Evolutionary conservation across 2,797 vertebrate genomes (phyloP).

Genomic region (Cyclopterus lumpus): DNA sequence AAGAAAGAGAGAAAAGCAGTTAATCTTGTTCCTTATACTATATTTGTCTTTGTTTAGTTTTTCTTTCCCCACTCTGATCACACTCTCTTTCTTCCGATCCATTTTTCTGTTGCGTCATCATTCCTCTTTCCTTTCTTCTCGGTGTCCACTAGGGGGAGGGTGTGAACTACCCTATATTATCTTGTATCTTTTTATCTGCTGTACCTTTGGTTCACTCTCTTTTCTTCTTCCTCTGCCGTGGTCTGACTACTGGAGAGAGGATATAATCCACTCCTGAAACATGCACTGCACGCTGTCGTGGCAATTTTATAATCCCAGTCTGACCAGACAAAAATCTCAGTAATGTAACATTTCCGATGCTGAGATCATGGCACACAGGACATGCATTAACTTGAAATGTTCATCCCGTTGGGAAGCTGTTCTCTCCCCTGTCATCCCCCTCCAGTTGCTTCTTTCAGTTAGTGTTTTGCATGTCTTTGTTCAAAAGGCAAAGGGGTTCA

Average conservation of each 20-base stretch:
- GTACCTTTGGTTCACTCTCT: neutral
- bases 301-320: neutral
- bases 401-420: neutral
- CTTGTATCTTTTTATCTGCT: neutral
- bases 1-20: conserved; percentile 47
- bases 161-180: neutral
- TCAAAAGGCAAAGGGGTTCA: neutral
- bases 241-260: neutral
- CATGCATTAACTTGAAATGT: neutral
- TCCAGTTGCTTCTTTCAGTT: neutral
- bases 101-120: neutral
- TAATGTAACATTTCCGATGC: neutral
- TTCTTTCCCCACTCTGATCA: conserved; percentile 1
- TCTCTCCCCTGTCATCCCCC: neutral
- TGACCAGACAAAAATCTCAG: neutral
- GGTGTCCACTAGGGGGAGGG: conserved; percentile 39
- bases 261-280: neutral
- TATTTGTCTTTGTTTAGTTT: conserved; percentile 16
- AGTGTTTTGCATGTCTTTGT: neutral
- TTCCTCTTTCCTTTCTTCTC: conserved; percentile 1
- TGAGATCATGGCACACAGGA: neutral
- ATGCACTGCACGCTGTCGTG: neutral
- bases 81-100: neutral
- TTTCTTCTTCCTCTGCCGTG: neutral
- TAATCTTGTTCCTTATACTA: conserved; percentile 34